Evolutionary conservation across 2,888 invertebrate species (phyloP), one percentile per base, ranked within the genome.

Genomic region (Xiphydria camelus): DNA sequence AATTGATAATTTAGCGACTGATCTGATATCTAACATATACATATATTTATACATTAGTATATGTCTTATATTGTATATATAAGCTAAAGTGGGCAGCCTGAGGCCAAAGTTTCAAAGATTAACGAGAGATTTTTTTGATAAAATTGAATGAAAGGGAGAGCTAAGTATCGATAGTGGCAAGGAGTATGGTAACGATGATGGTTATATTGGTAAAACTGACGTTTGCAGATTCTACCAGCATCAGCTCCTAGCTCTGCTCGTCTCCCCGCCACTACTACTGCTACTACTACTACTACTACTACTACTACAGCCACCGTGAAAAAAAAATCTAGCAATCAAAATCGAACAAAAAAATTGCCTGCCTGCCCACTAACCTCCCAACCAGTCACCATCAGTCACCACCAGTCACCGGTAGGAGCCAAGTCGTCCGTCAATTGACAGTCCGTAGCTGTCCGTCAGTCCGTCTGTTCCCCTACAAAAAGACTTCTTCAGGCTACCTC

Each of bases 191-290:
- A 57, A 62, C 51, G 43, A 49, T 61, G 53, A 59, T 64, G 48
- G 59, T 69, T 70, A 71, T 66, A 74, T 70, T 70, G 64, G 70
- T 74, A 70, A 71, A 73, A 70, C 73, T 75, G 73, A 74, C 73
- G 70, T 73, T 75, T 75, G 68, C 74, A 75, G 74, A 75, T 75
- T 71, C 69, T 70, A 73, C 71, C 73, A 71, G 68, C 70, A 68
- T 74, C 74, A 73, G 67, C 68, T 74, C 68, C 63, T 75, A 73
- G 72, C 66, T 75, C 73, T 73, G 68, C 73, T 73, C 72, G 66
- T 72, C 74, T 74, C 72, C 73, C 73, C 69, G 71, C 69, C 67
- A 72, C 65, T 68, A 70, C 70, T 64, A 62, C 65, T 60, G 54
- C 60, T 58, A 56, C 61, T 60, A 59, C 64, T 61, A 64, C 67